Conservation (phyloP, 2,113 vertebrate species). For the Delphinapterus leucas region DNA sequence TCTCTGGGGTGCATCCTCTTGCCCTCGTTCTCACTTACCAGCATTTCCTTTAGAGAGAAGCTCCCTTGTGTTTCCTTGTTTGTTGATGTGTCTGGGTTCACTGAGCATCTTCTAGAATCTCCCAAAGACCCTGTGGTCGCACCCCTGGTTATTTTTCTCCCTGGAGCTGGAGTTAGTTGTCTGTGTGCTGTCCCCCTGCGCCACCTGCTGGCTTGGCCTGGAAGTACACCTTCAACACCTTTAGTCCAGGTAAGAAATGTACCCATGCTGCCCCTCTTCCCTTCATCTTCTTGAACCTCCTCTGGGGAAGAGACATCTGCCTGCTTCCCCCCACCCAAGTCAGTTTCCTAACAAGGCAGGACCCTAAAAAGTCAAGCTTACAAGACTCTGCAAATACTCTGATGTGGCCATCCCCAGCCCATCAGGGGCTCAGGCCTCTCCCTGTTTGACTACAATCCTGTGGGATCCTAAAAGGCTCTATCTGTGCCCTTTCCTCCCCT, state of each 20-base stretch:
- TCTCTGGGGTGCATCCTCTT: too few species aligned
- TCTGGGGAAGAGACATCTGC: background rate
- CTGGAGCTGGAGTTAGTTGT: background rate
- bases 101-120: background rate
- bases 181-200: background rate
- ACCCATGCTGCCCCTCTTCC: background rate
- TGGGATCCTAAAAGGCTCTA: background rate
- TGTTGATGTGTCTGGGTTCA: background rate
- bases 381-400: background rate
- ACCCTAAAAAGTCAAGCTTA: background rate
- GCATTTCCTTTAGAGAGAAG: background rate
- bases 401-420: too few species aligned
- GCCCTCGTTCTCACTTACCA: background rate
- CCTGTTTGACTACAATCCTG: background rate
- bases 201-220: constrained; percentile 28
- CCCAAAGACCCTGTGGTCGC: background rate
- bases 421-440: background rate
- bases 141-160: background rate
- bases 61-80: background rate
- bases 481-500: background rate
- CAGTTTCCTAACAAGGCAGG: background rate
- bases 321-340: background rate
- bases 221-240: constrained; percentile 13
- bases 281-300: background rate
- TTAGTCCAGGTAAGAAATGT: background rate